Evolutionary conservation across 2,888 invertebrate species (phyloP).

Genomic region (Sussaba pulchella): DNA sequence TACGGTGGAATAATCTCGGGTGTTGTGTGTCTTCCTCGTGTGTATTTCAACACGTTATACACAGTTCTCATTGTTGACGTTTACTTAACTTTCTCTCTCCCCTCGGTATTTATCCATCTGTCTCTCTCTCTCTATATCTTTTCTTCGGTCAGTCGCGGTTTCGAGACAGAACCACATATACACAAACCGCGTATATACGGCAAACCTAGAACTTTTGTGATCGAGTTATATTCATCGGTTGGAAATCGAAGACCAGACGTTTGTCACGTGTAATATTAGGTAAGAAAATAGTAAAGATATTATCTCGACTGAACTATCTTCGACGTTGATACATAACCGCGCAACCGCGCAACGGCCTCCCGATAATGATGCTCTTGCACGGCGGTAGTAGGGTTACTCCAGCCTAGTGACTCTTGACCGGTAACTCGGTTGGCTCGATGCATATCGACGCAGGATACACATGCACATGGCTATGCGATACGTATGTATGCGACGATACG

Average conservation of each 20-base stretch:
- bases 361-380: neutral
- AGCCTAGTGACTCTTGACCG: constrained; percentile 48
- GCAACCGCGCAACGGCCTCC: neutral
- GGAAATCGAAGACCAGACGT: neutral
- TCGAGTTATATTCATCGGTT: constrained; percentile 2
- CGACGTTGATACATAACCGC: neutral
- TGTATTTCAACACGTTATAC: neutral
- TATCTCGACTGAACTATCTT: neutral
- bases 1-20: neutral
- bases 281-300: neutral
- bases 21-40: neutral
- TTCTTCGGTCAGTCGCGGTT: neutral
- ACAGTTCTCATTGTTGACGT: neutral
- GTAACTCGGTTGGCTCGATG: constrained; percentile 35
- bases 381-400: neutral
- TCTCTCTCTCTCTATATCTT: neutral
- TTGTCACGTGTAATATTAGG: constrained; percentile 17
- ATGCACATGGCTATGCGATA: neutral
- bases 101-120: neutral
- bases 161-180: neutral
- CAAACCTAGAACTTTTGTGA: neutral
- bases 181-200: neutral
- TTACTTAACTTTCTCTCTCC: neutral
- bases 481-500: neutral
- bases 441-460: neutral